Evolutionary conservation across 2,797 vertebrate species (phyloP).

Genomic region (Thamnophis elegans): DNA sequence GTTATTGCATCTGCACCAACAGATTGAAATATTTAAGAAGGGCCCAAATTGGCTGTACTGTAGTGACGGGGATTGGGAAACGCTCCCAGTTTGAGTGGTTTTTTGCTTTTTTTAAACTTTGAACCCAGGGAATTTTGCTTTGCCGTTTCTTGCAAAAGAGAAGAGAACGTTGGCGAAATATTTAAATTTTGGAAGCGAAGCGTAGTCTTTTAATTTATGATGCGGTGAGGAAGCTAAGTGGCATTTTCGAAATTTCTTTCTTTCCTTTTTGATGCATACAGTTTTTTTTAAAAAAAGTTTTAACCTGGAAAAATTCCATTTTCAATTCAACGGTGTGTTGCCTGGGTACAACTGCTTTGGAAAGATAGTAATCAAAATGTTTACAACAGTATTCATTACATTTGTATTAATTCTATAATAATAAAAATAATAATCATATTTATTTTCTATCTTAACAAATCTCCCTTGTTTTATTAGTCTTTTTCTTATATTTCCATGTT

Average conservation of each 20-base stretch:
- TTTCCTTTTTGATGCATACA: background rate
- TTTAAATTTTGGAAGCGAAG: background rate
- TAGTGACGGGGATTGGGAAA: background rate
- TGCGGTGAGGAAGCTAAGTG: background rate
- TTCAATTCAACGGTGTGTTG: too few relatives aligned
- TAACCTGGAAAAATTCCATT: too few relatives aligned
- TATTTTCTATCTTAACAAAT: too few relatives aligned
- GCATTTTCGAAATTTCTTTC: background rate
- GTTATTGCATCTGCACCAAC: conserved; percentile 42
- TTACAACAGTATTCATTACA: too few relatives aligned
- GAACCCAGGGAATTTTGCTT: background rate
- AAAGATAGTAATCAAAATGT: too few relatives aligned
- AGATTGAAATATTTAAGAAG: conserved; percentile 17
- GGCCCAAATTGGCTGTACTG: background rate
- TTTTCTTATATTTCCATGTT: too few relatives aligned
- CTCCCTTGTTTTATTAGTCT: too few relatives aligned
- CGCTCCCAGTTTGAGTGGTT: background rate
- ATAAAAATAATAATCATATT: too few relatives aligned
- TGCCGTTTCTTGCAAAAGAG: background rate
- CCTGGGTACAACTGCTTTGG: too few relatives aligned
- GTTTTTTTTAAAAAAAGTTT: too few relatives aligned
- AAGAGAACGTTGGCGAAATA: background rate
- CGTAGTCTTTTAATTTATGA: background rate
- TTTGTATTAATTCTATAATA: too few relatives aligned
- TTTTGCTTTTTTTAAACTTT: background rate